Percentiles rank a stretch among this genome's conserved stretches.
Conservation (phyloP, 2,113 vertebrate genomes). For the Todiramphus saurophagus region DNA sequence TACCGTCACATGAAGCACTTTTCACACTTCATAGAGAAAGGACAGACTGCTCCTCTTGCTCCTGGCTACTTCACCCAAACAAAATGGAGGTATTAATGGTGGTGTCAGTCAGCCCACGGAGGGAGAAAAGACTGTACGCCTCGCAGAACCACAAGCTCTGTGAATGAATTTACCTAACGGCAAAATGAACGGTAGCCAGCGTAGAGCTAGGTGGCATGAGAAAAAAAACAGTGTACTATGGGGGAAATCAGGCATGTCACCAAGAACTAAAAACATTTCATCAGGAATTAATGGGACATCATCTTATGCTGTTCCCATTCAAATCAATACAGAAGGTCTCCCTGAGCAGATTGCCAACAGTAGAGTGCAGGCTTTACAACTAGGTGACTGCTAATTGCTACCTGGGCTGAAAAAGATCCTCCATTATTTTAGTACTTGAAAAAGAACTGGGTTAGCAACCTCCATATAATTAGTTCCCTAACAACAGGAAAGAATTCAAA, state of each 20-base stretch:
- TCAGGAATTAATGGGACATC: neutral
- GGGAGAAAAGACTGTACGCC: neutral
- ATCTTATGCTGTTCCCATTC: neutral
- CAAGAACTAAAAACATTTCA: neutral
- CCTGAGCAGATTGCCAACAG: neutral
- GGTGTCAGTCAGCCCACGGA: neutral
- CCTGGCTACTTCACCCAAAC: neutral
- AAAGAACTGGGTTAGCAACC: neutral
- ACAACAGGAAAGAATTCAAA: slow-evolving; percentile 2
- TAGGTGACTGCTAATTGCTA: slow-evolving; percentile 27
- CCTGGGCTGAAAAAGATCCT: neutral
- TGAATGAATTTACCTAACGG: neutral
- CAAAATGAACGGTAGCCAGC: neutral
- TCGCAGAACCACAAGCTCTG: neutral
- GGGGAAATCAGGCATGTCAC: neutral
- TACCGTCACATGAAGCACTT: neutral
- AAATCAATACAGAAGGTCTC: neutral
- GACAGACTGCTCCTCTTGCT: neutral
- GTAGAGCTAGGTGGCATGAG: neutral
- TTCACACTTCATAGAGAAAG: neutral
- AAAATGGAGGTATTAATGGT: neutral
- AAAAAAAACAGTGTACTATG: neutral
- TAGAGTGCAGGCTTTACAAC: neutral
- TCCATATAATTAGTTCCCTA: slow-evolving; percentile 10
- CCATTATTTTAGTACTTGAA: neutral